Percentiles rank a stretch among this genome's conserved stretches.
phyloP scores from a whole-genome alignment of 1,140 invertebrate species.

The Lepidurus apus region DNA sequence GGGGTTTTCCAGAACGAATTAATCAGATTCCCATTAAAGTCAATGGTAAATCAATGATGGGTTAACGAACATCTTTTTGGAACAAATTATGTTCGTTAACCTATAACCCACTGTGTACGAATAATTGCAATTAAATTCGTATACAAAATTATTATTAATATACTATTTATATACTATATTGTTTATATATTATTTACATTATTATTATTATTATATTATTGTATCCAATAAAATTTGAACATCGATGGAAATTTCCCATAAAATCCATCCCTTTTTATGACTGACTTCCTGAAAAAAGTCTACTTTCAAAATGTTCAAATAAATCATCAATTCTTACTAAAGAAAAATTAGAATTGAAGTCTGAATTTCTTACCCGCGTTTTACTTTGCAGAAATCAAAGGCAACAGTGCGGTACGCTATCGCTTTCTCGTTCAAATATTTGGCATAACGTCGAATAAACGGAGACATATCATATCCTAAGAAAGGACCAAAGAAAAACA shows the following conservation, averaged over 20 bases:
- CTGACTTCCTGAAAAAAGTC: too few species aligned
- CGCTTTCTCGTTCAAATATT: slow-evolving; percentile 98
- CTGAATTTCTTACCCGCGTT: slow-evolving; percentile 73
- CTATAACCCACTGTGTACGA: too few species aligned
- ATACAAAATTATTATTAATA: slow-evolving; percentile 26
- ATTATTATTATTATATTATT: slow-evolving; percentile 27
- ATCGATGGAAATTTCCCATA: background rate
- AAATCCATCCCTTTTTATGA: too few species aligned
- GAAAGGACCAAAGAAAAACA: slow-evolving; percentile 38
- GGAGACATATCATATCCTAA: slow-evolving; percentile 99
- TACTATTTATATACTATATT: too few species aligned
- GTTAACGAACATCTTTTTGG: too few species aligned
- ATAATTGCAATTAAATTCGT: slow-evolving; percentile 23
- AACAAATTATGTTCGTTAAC: too few species aligned
- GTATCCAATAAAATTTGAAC: slow-evolving; percentile 20
- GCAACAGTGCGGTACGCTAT: slow-evolving; percentile 95
- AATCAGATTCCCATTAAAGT: too few species aligned
- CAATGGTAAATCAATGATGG: too few species aligned
- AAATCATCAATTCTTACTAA: background rate
- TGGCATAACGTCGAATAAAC: slow-evolving; percentile 95
- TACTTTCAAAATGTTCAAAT: background rate
- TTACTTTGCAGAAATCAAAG: slow-evolving; percentile 99
- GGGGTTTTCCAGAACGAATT: too few species aligned
- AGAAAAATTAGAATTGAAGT: background rate
- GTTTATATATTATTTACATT: too few species aligned